phyloP scores from a whole-genome alignment of 35 echinoderm and acorn worm genomes.

The Apostichopus parvimensis region DNA sequence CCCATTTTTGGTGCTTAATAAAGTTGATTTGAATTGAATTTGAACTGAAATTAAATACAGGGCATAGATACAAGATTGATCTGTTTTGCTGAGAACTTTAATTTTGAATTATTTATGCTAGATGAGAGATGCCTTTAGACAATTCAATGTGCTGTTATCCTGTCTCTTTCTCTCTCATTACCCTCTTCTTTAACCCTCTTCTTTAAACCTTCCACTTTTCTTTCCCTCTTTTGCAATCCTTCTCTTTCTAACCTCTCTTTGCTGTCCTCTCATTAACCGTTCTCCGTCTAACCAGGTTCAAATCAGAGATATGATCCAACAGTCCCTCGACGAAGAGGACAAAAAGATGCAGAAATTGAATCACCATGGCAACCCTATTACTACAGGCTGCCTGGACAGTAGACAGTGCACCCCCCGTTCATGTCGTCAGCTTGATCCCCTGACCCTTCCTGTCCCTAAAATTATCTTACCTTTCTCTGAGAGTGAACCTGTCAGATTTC shows the following conservation, averaged over 20 bases:
- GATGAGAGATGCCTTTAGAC: too few species aligned
- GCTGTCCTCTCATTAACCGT: not conserved
- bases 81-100: too few species aligned
- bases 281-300: slow-evolving; percentile 31
- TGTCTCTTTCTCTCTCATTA: not conserved
- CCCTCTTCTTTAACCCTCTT: too few species aligned
- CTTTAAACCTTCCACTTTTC: not conserved
- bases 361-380: slow-evolving; percentile 33
- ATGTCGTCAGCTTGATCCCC: slow-evolving; percentile 58
- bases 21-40: too few species aligned
- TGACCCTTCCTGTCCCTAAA: slow-evolving; percentile 88
- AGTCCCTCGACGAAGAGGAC: slow-evolving; percentile 28
- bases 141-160: too few species aligned
- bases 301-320: slow-evolving; percentile 49
- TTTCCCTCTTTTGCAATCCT: not conserved
- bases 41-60: too few species aligned
- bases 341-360: slow-evolving; percentile 22
- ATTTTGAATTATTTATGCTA: too few species aligned
- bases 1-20: too few species aligned
- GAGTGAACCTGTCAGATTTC: slow-evolving; percentile 77
- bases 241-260: not conserved
- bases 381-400: not conserved
- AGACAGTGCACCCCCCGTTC: slow-evolving; percentile 19
- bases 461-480: slow-evolving; percentile 93
- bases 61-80: too few species aligned